Conservation (phyloP, 2,888 invertebrate species). For the Lasioglossum oenotherae region DNA sequence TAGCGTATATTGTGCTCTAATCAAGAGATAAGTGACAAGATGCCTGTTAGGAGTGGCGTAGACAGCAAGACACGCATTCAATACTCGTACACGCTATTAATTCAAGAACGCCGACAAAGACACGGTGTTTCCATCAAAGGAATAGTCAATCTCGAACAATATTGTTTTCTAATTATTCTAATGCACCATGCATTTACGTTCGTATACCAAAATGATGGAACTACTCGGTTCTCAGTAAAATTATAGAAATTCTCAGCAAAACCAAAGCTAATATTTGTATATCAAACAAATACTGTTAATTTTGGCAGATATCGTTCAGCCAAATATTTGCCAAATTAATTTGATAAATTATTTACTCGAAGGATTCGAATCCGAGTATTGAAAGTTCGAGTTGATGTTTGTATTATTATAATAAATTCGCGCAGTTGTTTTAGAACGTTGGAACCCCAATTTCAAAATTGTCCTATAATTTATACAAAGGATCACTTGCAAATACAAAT, state of each 20-base stretch:
- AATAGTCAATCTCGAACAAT: background rate
- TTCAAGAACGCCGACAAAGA: background rate
- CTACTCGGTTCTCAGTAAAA: background rate
- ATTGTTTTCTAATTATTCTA: background rate
- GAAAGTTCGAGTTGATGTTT: background rate
- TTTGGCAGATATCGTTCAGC: background rate
- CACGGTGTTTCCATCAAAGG: background rate
- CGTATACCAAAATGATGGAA: background rate
- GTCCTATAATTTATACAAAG: too few species aligned
- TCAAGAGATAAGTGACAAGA: slow-evolving; percentile 14
- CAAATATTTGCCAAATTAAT: background rate
- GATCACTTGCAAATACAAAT: too few species aligned
- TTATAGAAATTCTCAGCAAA: background rate
- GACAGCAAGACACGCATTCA: background rate
- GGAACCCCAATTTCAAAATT: too few species aligned
- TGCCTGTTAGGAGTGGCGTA: slow-evolving; percentile 5
- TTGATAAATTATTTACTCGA: background rate
- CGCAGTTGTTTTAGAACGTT: background rate
- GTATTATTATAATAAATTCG: background rate
- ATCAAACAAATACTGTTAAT: background rate
- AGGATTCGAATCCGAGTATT: background rate
- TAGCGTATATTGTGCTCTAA: slow-evolving; percentile 15
- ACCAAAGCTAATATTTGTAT: background rate
- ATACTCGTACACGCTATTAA: background rate
- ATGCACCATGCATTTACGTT: background rate